These are phyloP conservation scores for Parnassius smintheus DNA, from an alignment of 2,888 invertebrate species.

Conservation along the genomic window DNA sequence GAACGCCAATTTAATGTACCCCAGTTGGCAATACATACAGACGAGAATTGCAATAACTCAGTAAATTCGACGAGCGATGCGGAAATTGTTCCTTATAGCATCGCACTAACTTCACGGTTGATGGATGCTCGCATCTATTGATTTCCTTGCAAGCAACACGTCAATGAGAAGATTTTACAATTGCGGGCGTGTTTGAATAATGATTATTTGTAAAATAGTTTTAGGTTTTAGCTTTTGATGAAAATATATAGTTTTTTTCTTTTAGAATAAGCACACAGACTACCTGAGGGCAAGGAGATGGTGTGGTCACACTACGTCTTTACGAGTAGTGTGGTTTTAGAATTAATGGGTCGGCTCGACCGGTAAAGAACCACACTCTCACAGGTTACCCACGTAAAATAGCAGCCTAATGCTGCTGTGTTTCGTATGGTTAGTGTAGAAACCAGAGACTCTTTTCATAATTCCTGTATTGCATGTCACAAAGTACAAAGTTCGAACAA, in stretches of 20 bases:
- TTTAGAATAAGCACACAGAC: background rate
- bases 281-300: background rate
- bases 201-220: background rate
- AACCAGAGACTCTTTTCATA: too few relatives aligned
- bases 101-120: background rate
- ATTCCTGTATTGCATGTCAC: too few relatives aligned
- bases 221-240: background rate
- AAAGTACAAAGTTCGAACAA: too few relatives aligned
- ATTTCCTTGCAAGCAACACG: background rate
- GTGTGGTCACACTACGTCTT: background rate
- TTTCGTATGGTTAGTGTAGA: too few relatives aligned
- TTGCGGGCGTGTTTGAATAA: too few relatives aligned
- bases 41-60: background rate
- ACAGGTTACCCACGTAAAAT: too few relatives aligned
- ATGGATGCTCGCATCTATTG: background rate
- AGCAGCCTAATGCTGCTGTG: too few relatives aligned
- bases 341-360: too few relatives aligned
- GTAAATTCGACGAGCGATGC: background rate
- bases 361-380: too few relatives aligned
- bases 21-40: background rate
- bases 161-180: background rate
- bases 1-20: too few relatives aligned
- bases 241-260: background rate
- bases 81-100: conserved; percentile 1
- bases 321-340: too few relatives aligned